Conservation (phyloP, 2,888 invertebrate genomes). For the Halictus quadricinctus region DNA sequence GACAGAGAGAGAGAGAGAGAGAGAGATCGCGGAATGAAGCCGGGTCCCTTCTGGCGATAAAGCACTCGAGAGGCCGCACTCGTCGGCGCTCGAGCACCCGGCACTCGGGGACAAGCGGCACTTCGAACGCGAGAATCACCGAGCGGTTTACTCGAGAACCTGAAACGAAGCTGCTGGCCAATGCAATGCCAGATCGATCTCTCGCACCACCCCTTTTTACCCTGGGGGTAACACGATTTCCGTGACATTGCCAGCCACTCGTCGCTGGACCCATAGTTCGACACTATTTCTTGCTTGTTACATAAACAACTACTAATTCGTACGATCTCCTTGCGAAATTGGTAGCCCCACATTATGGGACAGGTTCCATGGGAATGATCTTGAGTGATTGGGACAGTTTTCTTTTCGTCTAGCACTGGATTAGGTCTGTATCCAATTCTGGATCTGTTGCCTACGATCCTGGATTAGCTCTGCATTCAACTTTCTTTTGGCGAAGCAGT, state of each 20-base stretch:
- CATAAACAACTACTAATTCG: not conserved
- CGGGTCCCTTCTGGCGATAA: slow-evolving; percentile 58
- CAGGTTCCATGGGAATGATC: not conserved
- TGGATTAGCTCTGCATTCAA: no score
- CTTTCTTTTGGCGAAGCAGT: no score
- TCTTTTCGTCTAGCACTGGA: not conserved
- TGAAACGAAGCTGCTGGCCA: slow-evolving; percentile 38
- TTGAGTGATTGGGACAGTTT: not conserved
- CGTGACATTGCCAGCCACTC: slow-evolving; percentile 12
- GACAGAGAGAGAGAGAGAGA: not conserved
- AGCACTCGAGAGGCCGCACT: slow-evolving; percentile 59
- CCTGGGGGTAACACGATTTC: slow-evolving; percentile 34
- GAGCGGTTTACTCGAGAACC: slow-evolving; percentile 42
- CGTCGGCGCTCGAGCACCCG: slow-evolving; percentile 49
- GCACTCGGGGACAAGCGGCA: slow-evolving; percentile 54
- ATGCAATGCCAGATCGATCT: slow-evolving; percentile 45
- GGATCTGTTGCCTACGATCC: no score
- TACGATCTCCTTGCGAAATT: not conserved
- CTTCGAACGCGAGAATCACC: slow-evolving; percentile 41
- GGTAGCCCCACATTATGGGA: not conserved
- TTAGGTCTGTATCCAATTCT: no score
- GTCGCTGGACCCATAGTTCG: not conserved
- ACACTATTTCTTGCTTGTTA: not conserved
- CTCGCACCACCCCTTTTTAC: not conserved
- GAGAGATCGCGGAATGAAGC: slow-evolving; percentile 44